Evolutionary conservation across 2,113 vertebrate species (phyloP).

Genomic region (Spilogale gracilis): DNA sequence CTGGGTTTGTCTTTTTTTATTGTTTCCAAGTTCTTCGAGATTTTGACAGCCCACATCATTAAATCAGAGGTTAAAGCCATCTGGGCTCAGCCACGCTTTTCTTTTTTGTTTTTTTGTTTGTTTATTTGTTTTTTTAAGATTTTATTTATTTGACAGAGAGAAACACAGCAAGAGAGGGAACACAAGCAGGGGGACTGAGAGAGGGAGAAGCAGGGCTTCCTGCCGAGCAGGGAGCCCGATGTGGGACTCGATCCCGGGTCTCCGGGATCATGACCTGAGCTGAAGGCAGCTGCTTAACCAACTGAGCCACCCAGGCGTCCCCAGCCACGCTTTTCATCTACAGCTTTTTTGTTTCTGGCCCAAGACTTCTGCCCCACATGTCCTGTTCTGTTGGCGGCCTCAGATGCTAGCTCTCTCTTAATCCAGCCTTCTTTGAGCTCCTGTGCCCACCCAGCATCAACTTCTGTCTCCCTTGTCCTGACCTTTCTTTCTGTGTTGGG

Average conservation of each 20-base stretch:
- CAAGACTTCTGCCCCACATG: neutral
- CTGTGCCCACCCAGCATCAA: neutral
- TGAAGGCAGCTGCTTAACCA: no score
- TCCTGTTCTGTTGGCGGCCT: neutral
- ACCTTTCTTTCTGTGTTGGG: conserved; percentile 70
- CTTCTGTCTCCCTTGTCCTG: neutral
- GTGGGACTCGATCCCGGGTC: no score
- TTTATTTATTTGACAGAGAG: no score
- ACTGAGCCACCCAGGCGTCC: no score
- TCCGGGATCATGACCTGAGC: no score
- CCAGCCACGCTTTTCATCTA: neutral
- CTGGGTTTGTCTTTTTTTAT: neutral
- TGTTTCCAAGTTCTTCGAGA: neutral
- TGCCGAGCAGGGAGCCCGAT: no score
- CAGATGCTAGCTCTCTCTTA: neutral
- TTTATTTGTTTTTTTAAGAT: no score
- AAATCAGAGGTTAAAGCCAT: neutral
- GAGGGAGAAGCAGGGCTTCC: no score
- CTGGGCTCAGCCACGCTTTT: neutral
- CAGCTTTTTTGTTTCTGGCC: neutral
- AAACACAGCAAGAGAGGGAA: no score
- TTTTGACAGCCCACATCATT: neutral
- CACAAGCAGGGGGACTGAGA: no score
- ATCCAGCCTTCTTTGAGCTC: neutral
- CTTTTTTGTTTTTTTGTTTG: no score